Conservation (phyloP, 2,888 invertebrate genomes). For the Drosophila niveifrons region DNA sequence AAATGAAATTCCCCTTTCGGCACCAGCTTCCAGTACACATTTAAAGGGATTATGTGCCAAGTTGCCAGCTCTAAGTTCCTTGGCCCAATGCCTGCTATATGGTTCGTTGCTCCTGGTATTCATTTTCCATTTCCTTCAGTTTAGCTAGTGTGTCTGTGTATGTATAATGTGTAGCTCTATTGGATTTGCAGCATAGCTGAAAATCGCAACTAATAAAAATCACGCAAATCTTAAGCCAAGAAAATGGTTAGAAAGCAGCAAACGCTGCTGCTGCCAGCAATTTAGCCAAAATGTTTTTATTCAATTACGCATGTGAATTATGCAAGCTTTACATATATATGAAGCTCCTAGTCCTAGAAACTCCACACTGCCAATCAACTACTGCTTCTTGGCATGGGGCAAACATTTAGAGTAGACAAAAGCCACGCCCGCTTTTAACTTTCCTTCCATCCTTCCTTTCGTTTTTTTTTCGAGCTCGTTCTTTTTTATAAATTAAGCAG, state of each 20-base stretch:
- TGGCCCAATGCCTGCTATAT: slow-evolving; percentile 54
- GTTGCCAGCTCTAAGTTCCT: slow-evolving; percentile 37
- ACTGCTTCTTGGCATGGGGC: slow-evolving; percentile 24
- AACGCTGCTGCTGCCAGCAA: slow-evolving; percentile 56
- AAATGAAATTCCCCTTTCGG: slow-evolving; percentile 46
- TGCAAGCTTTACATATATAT: slow-evolving; percentile 59
- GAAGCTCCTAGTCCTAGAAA: slow-evolving; percentile 15
- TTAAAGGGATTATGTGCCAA: slow-evolving; percentile 73
- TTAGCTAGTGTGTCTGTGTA: slow-evolving; percentile 13
- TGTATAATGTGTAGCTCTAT: slow-evolving; percentile 36
- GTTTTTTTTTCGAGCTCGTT: slow-evolving; percentile 19
- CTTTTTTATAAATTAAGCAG: slow-evolving; percentile 71
- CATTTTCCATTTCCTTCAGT: slow-evolving; percentile 3
- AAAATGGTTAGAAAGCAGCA: slow-evolving; percentile 57
- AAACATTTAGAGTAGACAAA: slow-evolving; percentile 46
- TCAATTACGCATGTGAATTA: slow-evolving; percentile 74
- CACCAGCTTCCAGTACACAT: slow-evolving; percentile 29
- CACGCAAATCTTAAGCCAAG: slow-evolving; percentile 66
- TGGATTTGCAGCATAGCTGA: slow-evolving; percentile 58
- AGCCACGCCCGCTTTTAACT: slow-evolving; percentile 41
- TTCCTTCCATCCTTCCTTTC: slow-evolving; percentile 18
- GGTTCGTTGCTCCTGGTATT: slow-evolving; percentile 32
- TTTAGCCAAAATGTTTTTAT: slow-evolving; percentile 73
- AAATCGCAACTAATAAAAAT: slow-evolving; percentile 76
- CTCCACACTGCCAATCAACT: background rate